Base-by-base conservation (phyloP, 2,113 vertebrate species). In the Chionis minor region DNA sequence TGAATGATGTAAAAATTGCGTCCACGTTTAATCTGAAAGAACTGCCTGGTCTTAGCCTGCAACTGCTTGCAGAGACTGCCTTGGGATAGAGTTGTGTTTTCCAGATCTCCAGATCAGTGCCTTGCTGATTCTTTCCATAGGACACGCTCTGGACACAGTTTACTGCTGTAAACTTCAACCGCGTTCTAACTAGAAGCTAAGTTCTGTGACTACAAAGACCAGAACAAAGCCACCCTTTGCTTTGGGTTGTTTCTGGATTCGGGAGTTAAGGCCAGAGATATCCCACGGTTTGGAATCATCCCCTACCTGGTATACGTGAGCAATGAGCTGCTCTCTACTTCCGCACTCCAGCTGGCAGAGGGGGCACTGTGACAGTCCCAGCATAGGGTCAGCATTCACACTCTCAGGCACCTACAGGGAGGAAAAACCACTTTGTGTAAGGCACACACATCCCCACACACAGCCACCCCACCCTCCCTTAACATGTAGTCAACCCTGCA, bases 281-380 rank as follows among this genome's bases (percentile, higher is more conserved):
- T 9, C 28, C 19, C 40, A 32, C 58, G 10, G 28, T 12, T 35
- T 44, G 54, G 86, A 94, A 59, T 52, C 23, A 26, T 32, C 33
- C 66, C 92, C 93, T 98, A 99, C 99, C 99, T 99, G 99, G 96
- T 99, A 99, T 42, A 99, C 99, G 0, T 99, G 99, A 67, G 99
- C 98, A 73, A 99, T 99, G 85, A 99, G 99, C 88, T 99, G 99
- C 92, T 99, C 99, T 26, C 99, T 98, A 97, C 98, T 99, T 92
- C 98, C 98, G 97, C 99, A 99, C 84, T 99, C 99, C 96, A 99
- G 97, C 78, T 99, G 98, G 97, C 99, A 99, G 58, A 99, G 98
- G 35, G 99, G 99, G 87, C 99, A 99, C 45, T 98, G 96, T 89
- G 98, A 99, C 96, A 98, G 94, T 49, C 97, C 98, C 94, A 98